Percentiles rank a stretch among this genome's conserved stretches.
Evolutionary conservation across 1,140 invertebrate genomes (phyloP).

Genomic region (Trichomalopsis sarcophagae): DNA sequence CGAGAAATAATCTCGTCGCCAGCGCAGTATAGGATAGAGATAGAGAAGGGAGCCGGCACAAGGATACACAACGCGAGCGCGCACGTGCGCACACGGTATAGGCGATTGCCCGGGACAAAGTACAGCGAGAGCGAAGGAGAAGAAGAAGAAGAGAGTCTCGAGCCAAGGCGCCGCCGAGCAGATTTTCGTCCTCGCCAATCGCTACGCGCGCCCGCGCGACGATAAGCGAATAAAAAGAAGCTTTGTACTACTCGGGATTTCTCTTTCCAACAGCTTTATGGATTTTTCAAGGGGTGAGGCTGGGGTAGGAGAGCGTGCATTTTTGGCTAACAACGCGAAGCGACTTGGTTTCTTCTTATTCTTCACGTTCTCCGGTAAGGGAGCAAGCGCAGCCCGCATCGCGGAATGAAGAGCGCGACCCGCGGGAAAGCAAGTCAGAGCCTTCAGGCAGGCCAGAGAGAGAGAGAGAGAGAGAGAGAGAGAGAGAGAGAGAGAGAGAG

Average conservation of each 20-base stretch:
- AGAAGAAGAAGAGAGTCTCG: not conserved
- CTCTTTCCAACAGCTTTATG: not conserved
- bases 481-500: too few relatives aligned
- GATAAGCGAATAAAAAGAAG: slow-evolving; percentile 29
- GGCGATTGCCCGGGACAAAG: slow-evolving; percentile 10
- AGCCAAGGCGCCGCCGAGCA: not conserved
- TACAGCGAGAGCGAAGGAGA: not conserved
- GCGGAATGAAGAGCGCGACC: not conserved
- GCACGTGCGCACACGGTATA: not conserved
- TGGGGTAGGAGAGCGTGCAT: not conserved
- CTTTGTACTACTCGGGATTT: not conserved
- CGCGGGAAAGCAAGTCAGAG: not conserved
- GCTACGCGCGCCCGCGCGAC: not conserved
- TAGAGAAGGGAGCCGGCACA: not conserved
- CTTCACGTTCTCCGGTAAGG: not conserved
- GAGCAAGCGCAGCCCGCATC: not conserved
- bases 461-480: not conserved
- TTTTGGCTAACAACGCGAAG: not conserved
- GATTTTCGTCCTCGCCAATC: slow-evolving; percentile 26
- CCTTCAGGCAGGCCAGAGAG: not conserved
- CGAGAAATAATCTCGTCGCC: slow-evolving; percentile 11
- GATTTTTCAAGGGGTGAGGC: not conserved
- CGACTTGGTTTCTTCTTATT: not conserved
- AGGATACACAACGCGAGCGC: not conserved
- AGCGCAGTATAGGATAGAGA: not conserved